Percentiles rank a stretch among this genome's conserved stretches.
Evolutionary conservation across 2,797 vertebrate species (phyloP).

Genomic region (Discoglossus pictus): DNA sequence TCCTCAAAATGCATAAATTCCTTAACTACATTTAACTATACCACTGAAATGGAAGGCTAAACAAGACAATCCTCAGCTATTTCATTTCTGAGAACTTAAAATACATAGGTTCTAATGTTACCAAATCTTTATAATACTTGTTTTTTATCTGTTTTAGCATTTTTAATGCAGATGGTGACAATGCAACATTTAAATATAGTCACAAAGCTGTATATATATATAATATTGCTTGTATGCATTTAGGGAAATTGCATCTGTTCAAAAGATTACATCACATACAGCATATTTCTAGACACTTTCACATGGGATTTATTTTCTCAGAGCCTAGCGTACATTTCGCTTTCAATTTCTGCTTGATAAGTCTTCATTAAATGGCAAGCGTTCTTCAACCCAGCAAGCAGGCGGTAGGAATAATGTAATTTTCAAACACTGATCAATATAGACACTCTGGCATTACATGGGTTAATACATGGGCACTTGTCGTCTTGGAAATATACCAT

Average conservation of each 20-base stretch:
- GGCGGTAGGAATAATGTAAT: background rate
- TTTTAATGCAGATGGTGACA: no score
- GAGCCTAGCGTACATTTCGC: background rate
- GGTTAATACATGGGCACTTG: slow-evolving; percentile 23
- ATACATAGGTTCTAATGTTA: no score
- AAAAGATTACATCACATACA: background rate
- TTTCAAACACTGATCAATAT: slow-evolving; percentile 1
- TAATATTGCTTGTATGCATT: no score
- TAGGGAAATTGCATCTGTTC: background rate
- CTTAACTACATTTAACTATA: no score
- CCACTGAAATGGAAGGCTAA: no score
- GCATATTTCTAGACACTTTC: background rate
- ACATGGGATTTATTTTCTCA: background rate
- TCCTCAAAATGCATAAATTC: no score
- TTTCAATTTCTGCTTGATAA: background rate
- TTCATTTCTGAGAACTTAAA: no score
- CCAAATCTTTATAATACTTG: no score
- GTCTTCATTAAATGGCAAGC: background rate
- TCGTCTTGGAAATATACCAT: slow-evolving; percentile 22
- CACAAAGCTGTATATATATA: no score
- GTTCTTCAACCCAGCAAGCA: background rate
- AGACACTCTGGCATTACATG: background rate
- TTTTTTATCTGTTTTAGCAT: no score
- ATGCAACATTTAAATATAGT: background rate
- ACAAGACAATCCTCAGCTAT: no score